These are phyloP conservation scores for Clusia tigrina DNA, from an alignment of 2,888 invertebrate species.

Conservation along the genomic window DNA sequence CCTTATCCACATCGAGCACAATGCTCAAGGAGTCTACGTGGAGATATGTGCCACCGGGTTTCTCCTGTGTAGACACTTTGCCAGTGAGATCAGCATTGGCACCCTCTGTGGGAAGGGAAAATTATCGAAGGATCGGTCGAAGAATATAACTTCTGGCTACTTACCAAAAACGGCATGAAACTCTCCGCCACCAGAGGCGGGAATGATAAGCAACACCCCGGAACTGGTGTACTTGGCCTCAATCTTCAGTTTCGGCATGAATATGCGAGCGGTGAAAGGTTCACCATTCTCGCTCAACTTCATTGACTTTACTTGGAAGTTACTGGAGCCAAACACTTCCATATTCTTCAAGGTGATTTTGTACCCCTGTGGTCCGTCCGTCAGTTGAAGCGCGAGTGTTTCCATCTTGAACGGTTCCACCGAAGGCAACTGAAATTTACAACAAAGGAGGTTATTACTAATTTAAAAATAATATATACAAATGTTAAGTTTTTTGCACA, in stretches of 20 bases:
- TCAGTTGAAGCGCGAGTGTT: conserved; percentile 69
- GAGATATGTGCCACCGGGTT: conserved; percentile 67
- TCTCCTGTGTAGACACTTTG: conserved; percentile 66
- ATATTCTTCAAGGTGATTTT: conserved; percentile 70
- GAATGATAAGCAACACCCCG: conserved; percentile 74
- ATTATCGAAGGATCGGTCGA: background rate
- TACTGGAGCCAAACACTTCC: conserved; percentile 71
- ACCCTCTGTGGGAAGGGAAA: conserved; percentile 64
- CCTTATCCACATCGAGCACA: conserved; percentile 70
- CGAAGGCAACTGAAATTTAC: conserved; percentile 66
- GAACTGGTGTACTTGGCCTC: conserved; percentile 74
- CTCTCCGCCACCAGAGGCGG: conserved; percentile 76
- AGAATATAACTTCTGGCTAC: conserved; percentile 22
- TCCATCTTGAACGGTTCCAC: conserved; percentile 74
- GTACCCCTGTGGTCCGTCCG: conserved; percentile 69
- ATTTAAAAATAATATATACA: conserved; percentile 1
- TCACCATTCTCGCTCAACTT: conserved; percentile 70
- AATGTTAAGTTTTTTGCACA: background rate
- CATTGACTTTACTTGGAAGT: conserved; percentile 69
- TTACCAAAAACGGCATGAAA: conserved; percentile 72
- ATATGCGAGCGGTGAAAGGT: conserved; percentile 72
- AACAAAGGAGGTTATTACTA: background rate
- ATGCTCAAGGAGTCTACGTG: conserved; percentile 71
- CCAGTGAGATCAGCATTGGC: conserved; percentile 70
- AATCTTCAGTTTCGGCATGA: conserved; percentile 73